phyloP scores from a whole-genome alignment of 1,140 invertebrate species.

The Gryon sp. region DNA sequence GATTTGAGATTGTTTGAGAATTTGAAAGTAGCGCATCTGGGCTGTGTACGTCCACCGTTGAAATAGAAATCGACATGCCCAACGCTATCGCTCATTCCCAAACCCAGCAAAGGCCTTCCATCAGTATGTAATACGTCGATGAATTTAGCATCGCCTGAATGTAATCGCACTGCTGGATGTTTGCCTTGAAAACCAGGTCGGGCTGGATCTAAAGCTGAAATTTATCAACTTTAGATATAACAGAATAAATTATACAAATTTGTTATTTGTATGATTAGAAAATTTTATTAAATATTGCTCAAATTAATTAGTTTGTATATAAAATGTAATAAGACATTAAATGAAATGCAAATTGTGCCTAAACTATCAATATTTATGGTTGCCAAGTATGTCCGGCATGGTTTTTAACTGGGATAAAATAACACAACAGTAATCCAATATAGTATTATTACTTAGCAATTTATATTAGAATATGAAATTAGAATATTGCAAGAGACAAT shows the following conservation, averaged over 20 bases:
- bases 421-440: constrained; percentile 7
- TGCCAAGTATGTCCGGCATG: constrained; percentile 31
- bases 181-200: constrained; percentile 77
- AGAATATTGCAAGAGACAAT: constrained; percentile 4
- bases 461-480: constrained; percentile 6
- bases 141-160: constrained; percentile 75
- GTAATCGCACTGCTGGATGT: constrained; percentile 69
- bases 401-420: constrained; percentile 41
- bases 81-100: constrained; percentile 72
- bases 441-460: constrained; percentile 4
- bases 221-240: constrained; percentile 9
- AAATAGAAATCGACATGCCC: constrained; percentile 72
- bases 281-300: no score
- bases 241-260: no score
- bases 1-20: constrained; percentile 50
- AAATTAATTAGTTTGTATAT: constrained; percentile 21
- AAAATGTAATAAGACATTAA: neutral
- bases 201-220: constrained; percentile 78
- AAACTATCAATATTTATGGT: constrained; percentile 1
- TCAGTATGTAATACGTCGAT: constrained; percentile 79
- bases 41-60: constrained; percentile 71
- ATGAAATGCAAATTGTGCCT: constrained; percentile 24
- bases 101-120: constrained; percentile 73
- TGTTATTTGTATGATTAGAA: no score
- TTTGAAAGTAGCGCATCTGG: constrained; percentile 64